A percentile compares a stretch with the other conserved stretches of the same genome.
Conservation (phyloP, 2,113 vertebrate species). For the Gallinago undulata region DNA sequence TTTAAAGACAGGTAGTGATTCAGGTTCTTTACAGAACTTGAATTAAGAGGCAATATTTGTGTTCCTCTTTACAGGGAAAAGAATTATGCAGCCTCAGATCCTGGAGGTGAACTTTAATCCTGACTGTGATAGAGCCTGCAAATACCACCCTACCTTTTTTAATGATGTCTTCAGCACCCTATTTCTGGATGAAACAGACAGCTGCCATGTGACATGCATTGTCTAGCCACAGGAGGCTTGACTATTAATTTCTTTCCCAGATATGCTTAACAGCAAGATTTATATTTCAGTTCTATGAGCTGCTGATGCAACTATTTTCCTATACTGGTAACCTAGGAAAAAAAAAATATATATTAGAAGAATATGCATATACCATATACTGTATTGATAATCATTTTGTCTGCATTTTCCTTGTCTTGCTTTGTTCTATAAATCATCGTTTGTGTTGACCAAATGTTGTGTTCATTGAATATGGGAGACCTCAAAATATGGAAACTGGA, state of each 20-base stretch:
- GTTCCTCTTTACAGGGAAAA: conserved; percentile 75
- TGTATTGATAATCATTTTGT: background rate
- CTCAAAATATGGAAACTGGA: background rate
- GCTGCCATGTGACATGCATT: conserved; percentile 81
- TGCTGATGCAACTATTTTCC: conserved; percentile 15
- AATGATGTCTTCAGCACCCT: conserved; percentile 93
- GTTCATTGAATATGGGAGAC: background rate
- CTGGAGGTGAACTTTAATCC: conserved; percentile 96
- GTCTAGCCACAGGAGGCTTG: conserved; percentile 50
- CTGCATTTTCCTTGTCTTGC: background rate
- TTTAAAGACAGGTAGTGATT: background rate
- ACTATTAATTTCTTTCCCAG: background rate
- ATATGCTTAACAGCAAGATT: background rate
- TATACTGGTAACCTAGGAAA: background rate
- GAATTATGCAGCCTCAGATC: conserved; percentile 89
- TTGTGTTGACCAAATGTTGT: background rate
- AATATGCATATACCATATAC: background rate
- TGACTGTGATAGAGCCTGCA: conserved; percentile 92
- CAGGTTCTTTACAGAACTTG: background rate
- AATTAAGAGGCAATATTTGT: background rate
- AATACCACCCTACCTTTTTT: conserved; percentile 92
- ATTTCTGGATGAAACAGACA: conserved; percentile 82
- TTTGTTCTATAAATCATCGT: background rate
- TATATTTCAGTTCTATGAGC: conserved; percentile 39
- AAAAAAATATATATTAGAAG: background rate